Conservation (phyloP, 64 coral and sea anemone genomes). For the Exaiptasia diaphana region DNA sequence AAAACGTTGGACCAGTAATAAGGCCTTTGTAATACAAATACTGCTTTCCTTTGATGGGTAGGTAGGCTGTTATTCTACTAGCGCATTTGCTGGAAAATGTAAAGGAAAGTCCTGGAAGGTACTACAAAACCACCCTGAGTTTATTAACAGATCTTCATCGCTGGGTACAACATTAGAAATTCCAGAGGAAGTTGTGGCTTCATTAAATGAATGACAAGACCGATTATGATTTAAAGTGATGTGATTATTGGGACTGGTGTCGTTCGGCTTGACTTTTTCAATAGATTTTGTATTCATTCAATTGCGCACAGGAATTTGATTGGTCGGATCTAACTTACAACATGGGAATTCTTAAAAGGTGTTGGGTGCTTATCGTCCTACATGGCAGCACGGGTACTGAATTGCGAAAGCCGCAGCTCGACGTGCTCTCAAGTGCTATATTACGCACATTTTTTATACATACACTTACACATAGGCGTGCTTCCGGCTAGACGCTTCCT, state of each 20-base stretch:
- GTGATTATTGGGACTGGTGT: too few species aligned
- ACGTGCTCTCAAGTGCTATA: neutral
- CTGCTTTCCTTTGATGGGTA: neutral
- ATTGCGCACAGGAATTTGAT: too few species aligned
- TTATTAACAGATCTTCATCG: neutral
- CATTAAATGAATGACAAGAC: slow-evolving; percentile 45
- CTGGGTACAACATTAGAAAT: neutral
- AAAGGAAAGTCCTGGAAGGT: slow-evolving; percentile 18
- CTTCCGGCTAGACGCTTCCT: too few species aligned
- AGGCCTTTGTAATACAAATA: neutral
- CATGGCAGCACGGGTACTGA: neutral
- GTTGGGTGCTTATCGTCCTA: too few species aligned
- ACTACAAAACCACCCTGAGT: slow-evolving; percentile 14
- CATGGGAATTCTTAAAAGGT: too few species aligned
- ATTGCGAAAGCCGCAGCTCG: neutral
- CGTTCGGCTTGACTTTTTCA: slow-evolving; percentile 19
- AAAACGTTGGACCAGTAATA: neutral
- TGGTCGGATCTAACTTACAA: too few species aligned
- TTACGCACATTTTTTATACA: neutral
- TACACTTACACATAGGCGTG: too few species aligned
- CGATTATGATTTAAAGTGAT: too few species aligned
- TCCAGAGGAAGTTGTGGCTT: neutral
- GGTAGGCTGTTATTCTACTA: slow-evolving; percentile 27
- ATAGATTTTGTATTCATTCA: slow-evolving; percentile 4
- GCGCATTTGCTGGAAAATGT: slow-evolving; percentile 30